Evolutionary conservation across 64 coral and sea anemone species (phyloP), one percentile per base, ranked within the genome.

Genomic region (Montipora foliosa): DNA sequence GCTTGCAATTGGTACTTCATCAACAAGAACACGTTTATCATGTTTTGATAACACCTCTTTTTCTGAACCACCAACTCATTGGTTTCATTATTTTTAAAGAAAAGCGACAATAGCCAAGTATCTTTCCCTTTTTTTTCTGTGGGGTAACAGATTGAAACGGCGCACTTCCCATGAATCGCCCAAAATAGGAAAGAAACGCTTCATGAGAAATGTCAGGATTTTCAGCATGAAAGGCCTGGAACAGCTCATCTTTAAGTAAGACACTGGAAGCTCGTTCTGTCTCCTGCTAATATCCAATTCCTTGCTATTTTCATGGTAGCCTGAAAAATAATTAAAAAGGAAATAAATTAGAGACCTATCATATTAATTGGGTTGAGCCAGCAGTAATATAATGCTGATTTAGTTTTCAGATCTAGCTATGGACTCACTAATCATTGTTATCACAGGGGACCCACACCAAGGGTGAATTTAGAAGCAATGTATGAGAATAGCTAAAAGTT

Each of bases 21-120:
- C 2, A 70, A 16, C 2, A 70, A 3, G 67, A 0, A 70, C 67
- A 70, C 14, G 19, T 70, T 70, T 70, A 70, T 70, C 67, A 70
- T 70, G 19, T 70, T 70, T 70, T 70, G 67, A 70, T 70, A 2
- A 17, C 67, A 10, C 67, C 67, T 70, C 67, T 70, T 70, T 70
- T 70, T 70, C 67, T 70, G 67, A 70, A 70, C 67, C 67, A 70
- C 12, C 67, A 70, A 59, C 57, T 59, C 67, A 70, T 17, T 70
- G 67, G 13, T 70, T 14, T 74, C 70, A 74, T 74, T 74, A 74
- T 74, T 20, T 22, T 22, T 22, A 22, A 74, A 22, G 11, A 22
- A 0, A 73, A 73, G 19, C n/a, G 11, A 74, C 70, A 74, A 74
- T 24, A 74, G 1, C 70, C 70, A 20, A 74, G n/a, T 24, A 24